Percentiles rank a stretch among this genome's conserved stretches.
These are phyloP conservation scores for Oscheius sp. DNA, from an alignment of 2,888 invertebrate genomes.

Conservation along the genomic window DNA sequence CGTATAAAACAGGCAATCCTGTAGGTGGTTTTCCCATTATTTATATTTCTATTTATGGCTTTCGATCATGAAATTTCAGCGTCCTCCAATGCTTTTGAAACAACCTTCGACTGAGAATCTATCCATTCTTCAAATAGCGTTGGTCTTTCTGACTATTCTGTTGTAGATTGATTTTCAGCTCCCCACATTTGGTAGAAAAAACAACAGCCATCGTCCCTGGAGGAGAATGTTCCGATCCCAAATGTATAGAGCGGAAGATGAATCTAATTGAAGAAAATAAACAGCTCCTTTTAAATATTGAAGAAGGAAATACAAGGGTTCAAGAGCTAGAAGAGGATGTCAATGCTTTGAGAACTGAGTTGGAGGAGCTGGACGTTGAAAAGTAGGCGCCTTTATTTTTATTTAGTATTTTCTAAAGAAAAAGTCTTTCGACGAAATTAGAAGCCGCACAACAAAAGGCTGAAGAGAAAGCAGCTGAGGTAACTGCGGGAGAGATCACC, in stretches of 20 bases:
- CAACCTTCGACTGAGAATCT: not conserved
- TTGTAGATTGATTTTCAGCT: not conserved
- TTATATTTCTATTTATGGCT: not conserved
- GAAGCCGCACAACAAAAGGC: slow-evolving; percentile 38
- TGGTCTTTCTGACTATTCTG: not conserved
- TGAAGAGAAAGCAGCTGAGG: slow-evolving; percentile 60
- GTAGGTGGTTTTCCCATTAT: not conserved
- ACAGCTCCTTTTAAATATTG: slow-evolving; percentile 51
- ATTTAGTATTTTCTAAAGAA: slow-evolving; percentile 3
- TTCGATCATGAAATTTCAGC: not conserved
- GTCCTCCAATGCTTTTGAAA: not conserved
- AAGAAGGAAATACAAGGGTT: slow-evolving; percentile 46
- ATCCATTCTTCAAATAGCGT: not conserved
- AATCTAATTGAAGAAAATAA: slow-evolving; percentile 60
- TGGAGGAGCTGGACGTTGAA: slow-evolving; percentile 48
- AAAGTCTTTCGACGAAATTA: slow-evolving; percentile 30
- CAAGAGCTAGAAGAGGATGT: slow-evolving; percentile 59
- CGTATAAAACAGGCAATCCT: not conserved
- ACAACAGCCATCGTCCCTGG: not conserved
- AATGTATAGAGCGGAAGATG: slow-evolving; percentile 55
- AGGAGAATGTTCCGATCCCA: slow-evolving; percentile 50
- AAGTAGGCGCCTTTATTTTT: slow-evolving; percentile 23
- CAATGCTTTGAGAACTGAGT: slow-evolving; percentile 42
- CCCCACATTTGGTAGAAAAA: not conserved
- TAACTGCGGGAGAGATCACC: slow-evolving; percentile 44